A percentile compares a stretch with the other conserved stretches of the same genome.
Conservation (phyloP, 2,797 vertebrate species). For the Coracias cyanogaster region DNA sequence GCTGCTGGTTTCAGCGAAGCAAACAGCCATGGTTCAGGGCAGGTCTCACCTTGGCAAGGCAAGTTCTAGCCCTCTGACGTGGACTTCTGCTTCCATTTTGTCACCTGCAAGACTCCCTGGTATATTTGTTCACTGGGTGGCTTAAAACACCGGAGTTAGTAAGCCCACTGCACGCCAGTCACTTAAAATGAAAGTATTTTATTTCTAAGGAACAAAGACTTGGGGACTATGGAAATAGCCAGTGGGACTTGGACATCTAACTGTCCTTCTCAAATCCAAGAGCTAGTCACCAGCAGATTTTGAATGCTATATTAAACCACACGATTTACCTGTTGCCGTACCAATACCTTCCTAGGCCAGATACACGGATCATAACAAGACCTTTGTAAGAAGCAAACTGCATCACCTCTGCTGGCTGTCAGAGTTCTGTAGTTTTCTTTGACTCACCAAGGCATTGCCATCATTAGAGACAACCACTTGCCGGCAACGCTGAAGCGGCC, state of each 20-base stretch:
- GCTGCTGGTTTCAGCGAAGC: neutral
- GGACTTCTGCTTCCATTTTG: neutral
- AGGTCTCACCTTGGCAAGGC: neutral
- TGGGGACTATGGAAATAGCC: neutral
- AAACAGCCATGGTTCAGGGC: neutral
- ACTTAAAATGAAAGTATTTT: neutral
- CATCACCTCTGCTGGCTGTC: neutral
- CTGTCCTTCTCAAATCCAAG: neutral
- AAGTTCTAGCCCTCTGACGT: neutral
- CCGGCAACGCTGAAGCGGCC: neutral
- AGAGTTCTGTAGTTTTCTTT: neutral
- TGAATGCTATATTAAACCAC: neutral
- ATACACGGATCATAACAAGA: rapidly evolving
- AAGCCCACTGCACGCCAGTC: neutral
- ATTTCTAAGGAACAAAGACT: neutral
- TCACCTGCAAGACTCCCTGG: neutral
- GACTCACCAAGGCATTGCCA: neutral
- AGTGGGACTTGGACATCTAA: neutral
- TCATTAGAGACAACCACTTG: neutral
- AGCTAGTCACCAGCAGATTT: neutral
- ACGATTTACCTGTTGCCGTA: neutral
- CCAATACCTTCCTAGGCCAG: neutral
- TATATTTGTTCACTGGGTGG: neutral
- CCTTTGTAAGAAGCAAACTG: neutral
- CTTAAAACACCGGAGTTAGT: neutral